Evolutionary conservation across 2,797 vertebrate species (phyloP).

Genomic region (Dryobates pubescens): DNA sequence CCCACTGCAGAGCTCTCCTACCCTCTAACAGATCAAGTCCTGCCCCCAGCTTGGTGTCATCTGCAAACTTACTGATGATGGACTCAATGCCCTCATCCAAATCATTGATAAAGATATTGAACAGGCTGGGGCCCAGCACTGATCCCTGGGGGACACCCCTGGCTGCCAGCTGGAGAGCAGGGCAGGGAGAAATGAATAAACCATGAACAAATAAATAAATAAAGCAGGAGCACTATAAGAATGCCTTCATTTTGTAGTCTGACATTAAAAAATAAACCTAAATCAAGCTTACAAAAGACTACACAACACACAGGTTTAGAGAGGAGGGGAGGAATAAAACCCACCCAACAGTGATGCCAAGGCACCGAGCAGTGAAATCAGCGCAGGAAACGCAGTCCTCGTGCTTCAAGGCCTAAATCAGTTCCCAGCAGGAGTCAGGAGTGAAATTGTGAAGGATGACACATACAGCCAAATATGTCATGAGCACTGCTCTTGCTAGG

Average conservation of each 20-base stretch:
- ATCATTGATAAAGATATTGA: too few species aligned
- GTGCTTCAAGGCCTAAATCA: constrained; percentile 7
- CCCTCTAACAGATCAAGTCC: too few species aligned
- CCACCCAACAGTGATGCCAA: not conserved
- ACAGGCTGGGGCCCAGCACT: too few species aligned
- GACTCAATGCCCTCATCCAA: too few species aligned
- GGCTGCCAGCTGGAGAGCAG: not conserved
- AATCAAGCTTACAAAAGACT: not conserved
- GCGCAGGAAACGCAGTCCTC: not conserved
- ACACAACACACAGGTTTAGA: not conserved
- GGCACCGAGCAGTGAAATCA: not conserved
- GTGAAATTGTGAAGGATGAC: not conserved
- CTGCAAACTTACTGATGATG: too few species aligned
- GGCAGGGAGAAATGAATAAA: not conserved
- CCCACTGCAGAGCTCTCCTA: too few species aligned
- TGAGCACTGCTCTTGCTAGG: not conserved
- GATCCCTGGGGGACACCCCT: too few species aligned
- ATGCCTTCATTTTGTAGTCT: not conserved
- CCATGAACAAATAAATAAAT: not conserved
- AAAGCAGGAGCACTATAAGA: not conserved
- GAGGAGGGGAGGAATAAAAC: not conserved
- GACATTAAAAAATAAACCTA: not conserved
- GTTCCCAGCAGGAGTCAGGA: constrained; percentile 5
- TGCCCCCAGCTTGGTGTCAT: too few species aligned
- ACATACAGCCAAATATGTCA: not conserved